Evolutionary conservation across 1,140 invertebrate species (phyloP).

Genomic region (Bombus picipes): DNA sequence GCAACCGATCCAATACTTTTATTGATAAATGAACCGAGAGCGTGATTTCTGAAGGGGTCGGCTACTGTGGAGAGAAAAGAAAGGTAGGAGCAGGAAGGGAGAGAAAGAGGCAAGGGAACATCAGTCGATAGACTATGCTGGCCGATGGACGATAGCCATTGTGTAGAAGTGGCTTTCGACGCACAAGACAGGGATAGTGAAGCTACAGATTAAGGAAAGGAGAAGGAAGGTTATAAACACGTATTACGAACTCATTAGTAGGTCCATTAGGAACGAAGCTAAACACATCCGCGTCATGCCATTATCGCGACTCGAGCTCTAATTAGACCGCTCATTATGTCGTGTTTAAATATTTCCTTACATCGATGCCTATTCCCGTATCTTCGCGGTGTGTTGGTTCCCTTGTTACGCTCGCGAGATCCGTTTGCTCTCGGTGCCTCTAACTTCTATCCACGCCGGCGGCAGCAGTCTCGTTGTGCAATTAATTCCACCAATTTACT

Average conservation of each 20-base stretch:
- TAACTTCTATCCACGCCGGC: too few species aligned
- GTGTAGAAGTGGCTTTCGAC: conserved; percentile 3
- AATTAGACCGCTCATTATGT: conserved; percentile 50
- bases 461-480: not conserved
- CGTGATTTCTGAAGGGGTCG: conserved; percentile 33
- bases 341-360: conserved; percentile 54
- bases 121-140: conserved; percentile 11
- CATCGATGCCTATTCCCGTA: conserved; percentile 35
- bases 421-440: not conserved
- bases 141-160: conserved; percentile 28
- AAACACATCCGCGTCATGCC: conserved; percentile 35
- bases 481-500: conserved; percentile 43
- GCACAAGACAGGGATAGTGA: not conserved
- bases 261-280: conserved; percentile 48
- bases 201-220: not conserved
- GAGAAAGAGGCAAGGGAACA: not conserved
- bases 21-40: conserved; percentile 44
- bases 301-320: conserved; percentile 46
- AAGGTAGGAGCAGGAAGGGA: not conserved
- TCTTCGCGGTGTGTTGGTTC: not conserved
- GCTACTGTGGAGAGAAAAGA: not conserved
- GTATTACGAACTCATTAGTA: conserved; percentile 49
- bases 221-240: conserved; percentile 39
- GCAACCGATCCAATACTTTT: conserved; percentile 46
- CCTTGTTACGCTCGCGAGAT: conserved; percentile 18